Base-by-base conservation (phyloP, 2,113 vertebrate genomes). In the Rhinichthys klamathensis region DNA sequence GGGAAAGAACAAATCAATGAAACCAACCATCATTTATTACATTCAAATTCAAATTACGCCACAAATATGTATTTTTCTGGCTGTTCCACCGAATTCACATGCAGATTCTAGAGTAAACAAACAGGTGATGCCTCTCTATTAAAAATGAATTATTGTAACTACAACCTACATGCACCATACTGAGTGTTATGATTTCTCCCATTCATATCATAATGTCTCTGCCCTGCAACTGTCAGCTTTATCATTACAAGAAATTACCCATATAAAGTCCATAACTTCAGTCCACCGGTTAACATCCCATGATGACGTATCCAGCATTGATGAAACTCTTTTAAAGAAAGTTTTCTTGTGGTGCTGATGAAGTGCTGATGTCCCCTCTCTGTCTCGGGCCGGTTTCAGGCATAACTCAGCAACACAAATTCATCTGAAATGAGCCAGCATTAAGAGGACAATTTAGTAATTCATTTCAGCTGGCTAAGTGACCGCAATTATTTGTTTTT, bases 371-470 rank as follows among this genome's bases (percentile, higher is more conserved):
- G 69, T 54, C 30, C 44, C 38, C 41, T 58, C 82, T 78, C 65
- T 46, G 70, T 84, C 44, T 54, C n/a, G 70, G 77, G 84, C 58
- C 44, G 6, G 86, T 87, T 89, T 88, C 6, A 82, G 69, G 69
- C 87, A 86, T 90, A 91, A 89, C 88, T 89, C 91, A 93, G 91
- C 89, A 93, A 91, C 87, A 88, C 89, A 89, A 91, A 93, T 91
- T 91, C 88, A 91, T 92, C 87, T 85, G 88, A 91, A 92, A 89
- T 91, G 91, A 94, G 90, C 88, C 93, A 88, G 91, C 89, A 92
- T 90, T 91, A 65, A 82, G 67, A 82, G 84, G 78, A 30, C 87
- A 72, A 84, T 87, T 86, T 73, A 75, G 79, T 61, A 38, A 65
- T 77, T 79, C 63, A 80, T 82, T 89, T 89, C 78, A 89, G 49